phyloP scores from a whole-genome alignment of 2,113 vertebrate species.

The Phyllostomus hastatus region DNA sequence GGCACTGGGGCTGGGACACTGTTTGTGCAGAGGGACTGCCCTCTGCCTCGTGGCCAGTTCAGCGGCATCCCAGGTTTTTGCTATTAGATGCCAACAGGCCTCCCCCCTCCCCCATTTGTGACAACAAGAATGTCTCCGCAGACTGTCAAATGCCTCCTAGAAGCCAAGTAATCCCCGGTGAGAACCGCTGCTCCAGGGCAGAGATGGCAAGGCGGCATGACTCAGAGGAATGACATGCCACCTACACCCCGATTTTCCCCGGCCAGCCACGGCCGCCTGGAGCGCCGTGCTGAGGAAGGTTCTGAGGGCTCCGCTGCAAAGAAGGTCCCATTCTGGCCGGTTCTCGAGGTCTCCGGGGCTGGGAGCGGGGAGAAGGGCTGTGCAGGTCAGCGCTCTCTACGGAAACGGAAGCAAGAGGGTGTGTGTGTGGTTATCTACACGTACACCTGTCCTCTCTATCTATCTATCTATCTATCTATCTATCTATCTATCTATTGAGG shows the following conservation, averaged over 20 bases:
- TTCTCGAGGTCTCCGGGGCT: neutral
- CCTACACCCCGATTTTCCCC: neutral
- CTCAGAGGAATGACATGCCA: too few species aligned
- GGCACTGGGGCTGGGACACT: neutral
- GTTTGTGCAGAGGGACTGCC: neutral
- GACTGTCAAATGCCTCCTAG: neutral
- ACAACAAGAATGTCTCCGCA: neutral
- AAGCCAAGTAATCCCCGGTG: accelerated
- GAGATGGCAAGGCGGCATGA: too few species aligned
- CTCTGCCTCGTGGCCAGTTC: neutral
- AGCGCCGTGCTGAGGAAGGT: too few species aligned
- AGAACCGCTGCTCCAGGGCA: neutral
- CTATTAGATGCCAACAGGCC: neutral
- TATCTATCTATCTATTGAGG: neutral
- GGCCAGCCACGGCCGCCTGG: accelerated
- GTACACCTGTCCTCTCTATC: neutral
- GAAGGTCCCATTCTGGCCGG: neutral
- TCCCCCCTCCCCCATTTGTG: neutral
- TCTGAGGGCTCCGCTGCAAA: neutral
- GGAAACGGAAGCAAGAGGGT: neutral
- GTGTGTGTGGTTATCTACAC: neutral
- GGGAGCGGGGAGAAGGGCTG: neutral
- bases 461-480: too few species aligned
- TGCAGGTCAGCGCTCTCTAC: neutral
- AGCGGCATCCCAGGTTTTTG: neutral